Evolutionary conservation across 2,113 vertebrate species (phyloP), one percentile per base, ranked within the genome.

Genomic region (Semnopithecus entellus): DNA sequence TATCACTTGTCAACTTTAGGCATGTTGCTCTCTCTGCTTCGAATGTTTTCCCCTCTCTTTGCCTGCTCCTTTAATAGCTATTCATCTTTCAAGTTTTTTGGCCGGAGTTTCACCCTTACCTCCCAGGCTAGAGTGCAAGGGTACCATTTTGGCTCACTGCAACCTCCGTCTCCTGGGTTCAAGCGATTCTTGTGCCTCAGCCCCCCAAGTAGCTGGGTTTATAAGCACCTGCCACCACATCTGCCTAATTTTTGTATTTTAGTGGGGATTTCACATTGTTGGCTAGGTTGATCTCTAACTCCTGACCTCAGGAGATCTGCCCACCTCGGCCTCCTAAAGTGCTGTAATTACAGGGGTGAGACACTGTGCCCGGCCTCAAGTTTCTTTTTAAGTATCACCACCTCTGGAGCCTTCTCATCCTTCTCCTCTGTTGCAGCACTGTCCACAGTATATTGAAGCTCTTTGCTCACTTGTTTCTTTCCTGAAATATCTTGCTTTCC

Each of bases 221-320:
- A 14, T 12, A 64, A 13, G 5, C 0, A 0, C 12, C 12, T 2
- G 5, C 61, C 61, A 64, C 61, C 12, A 64, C 2, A 27, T 14
- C 61, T 32, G 61, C 12, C 61, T 64, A 30, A 64, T 64, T 64
- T 64, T 30, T 64, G 61, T 64, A 14, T 32, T 32, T 32, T 30
- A 30, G 61, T 64, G 30, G 12, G 30, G 27, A 13, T 64, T 64
- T 64, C 61, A 32, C 13, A 32, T 32, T 64, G 61, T 64, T 32
- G 61, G 27, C 61, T 32, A 64, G 61, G 12, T 30, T 64, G 27
- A 13, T 64, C 27, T 64, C 61, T 13, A 14, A 30, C 61, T 64
- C 61, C 61, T 14, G 61, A 64, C 61, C 12, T 64, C 61, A 32
- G 27, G 61, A 6, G 27, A 64, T 64, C 27, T 14, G 12, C 61